Conservation (phyloP, 2,888 invertebrate species). For the Dexiosoma caninum region DNA sequence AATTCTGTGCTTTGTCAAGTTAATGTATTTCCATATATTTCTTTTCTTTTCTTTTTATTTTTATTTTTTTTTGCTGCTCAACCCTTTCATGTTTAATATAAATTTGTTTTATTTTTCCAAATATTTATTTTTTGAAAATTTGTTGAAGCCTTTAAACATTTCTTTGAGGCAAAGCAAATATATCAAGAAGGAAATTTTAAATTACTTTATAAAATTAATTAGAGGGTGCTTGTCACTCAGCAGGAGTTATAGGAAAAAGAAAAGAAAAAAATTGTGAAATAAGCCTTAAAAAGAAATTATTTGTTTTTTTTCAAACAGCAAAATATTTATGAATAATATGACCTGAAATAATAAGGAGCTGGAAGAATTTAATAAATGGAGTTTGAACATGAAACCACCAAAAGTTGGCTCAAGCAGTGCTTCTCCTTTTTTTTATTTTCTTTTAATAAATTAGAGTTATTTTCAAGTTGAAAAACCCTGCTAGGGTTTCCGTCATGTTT, state of each 20-base stretch:
- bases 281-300: neutral
- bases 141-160: neutral
- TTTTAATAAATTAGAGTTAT: neutral
- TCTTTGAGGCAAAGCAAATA: neutral
- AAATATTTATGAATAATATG: slow-evolving; percentile 10
- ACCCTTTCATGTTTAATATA: neutral
- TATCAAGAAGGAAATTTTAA: neutral
- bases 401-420: neutral
- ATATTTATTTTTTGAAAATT: neutral
- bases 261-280: neutral
- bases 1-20: neutral
- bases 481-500: too few species aligned
- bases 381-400: slow-evolving; percentile 7
- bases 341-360: neutral
- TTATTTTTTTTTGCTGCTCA: too few species aligned
- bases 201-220: slow-evolving; percentile 33
- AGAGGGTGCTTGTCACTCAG: slow-evolving; percentile 50
- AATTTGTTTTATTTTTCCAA: slow-evolving; percentile 28
- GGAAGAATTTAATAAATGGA: slow-evolving; percentile 32
- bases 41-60: neutral
- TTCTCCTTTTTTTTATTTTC: neutral
- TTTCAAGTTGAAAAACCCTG: neutral
- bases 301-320: neutral
- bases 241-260: slow-evolving; percentile 5
- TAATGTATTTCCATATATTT: neutral